A percentile compares a stretch with the other conserved stretches of the same genome.
These are phyloP conservation scores for Coptodon rendalli DNA, from an alignment of 2,113 vertebrate species.

Conservation along the genomic window DNA sequence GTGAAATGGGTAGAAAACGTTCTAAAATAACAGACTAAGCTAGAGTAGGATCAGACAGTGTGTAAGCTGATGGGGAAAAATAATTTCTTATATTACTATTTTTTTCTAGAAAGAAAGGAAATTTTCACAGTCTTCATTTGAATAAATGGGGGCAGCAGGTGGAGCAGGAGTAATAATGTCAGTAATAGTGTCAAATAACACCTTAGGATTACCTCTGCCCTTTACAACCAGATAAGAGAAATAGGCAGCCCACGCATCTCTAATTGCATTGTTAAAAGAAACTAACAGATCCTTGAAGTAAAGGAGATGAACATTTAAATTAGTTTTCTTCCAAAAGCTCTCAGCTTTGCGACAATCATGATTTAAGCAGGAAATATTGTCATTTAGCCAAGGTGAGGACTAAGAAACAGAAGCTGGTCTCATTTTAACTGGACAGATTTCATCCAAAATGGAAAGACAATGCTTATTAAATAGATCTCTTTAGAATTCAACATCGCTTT, in stretches of 20 bases:
- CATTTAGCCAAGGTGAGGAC: background rate
- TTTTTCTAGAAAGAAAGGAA: background rate
- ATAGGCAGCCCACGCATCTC: background rate
- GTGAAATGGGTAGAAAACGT: background rate
- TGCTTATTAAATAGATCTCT: background rate
- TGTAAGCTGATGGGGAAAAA: background rate
- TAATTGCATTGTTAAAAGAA: background rate
- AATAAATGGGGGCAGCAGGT: background rate
- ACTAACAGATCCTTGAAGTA: background rate
- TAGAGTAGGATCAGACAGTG: background rate
- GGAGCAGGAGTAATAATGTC: background rate
- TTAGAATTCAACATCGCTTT: background rate
- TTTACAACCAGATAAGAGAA: rapidly evolving
- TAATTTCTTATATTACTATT: background rate
- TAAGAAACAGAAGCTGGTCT: background rate
- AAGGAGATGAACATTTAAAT: background rate
- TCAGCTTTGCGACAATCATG: rapidly evolving
- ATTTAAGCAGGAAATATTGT: background rate
- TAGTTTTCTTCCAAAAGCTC: background rate
- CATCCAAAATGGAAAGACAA: background rate
- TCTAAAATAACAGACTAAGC: background rate
- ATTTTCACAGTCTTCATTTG: background rate
- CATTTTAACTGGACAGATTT: background rate
- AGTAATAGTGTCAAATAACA: background rate
- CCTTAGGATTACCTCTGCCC: background rate